Evolutionary conservation across 2,888 invertebrate species (phyloP).

Genomic region (Drosophila meridiana): DNA sequence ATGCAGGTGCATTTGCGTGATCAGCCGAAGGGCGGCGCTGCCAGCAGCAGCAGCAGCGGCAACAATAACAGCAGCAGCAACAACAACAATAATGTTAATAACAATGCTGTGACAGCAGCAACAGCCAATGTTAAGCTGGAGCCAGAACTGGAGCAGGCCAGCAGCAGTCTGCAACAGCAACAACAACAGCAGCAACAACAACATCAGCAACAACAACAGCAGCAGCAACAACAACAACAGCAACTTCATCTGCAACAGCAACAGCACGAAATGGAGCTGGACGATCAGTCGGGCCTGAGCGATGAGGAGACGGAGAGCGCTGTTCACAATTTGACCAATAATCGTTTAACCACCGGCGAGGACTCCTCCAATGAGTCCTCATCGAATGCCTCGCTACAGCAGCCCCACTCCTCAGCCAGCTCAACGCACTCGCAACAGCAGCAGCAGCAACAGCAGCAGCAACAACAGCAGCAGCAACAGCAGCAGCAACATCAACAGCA

Average conservation of each 20-base stretch:
- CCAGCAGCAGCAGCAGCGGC: constrained; percentile 12
- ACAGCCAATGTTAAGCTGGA: constrained; percentile 46
- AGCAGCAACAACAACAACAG: constrained; percentile 36
- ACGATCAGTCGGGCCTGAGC: constrained; percentile 77
- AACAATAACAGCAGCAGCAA: not conserved
- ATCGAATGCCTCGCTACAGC: constrained; percentile 78
- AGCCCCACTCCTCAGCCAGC: constrained; percentile 62
- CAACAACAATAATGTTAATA: constrained; percentile 9
- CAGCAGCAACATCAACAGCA: constrained; percentile 42
- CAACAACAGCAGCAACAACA: constrained; percentile 11
- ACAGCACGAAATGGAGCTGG: constrained; percentile 61
- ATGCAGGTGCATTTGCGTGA: constrained; percentile 84
- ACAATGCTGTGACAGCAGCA: constrained; percentile 26
- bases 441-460: constrained; percentile 43
- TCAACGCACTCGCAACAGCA: constrained; percentile 57
- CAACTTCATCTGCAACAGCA: constrained; percentile 36
- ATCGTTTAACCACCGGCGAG: constrained; percentile 81
- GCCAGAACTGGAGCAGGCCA: constrained; percentile 38
- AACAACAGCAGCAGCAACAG: constrained; percentile 60
- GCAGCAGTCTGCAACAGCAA: constrained; percentile 41
- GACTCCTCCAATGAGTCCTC: constrained; percentile 83
- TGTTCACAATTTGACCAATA: constrained; percentile 72
- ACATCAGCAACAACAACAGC: constrained; percentile 4
- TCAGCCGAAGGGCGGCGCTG: constrained; percentile 64
- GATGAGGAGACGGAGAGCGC: constrained; percentile 70